Base-by-base conservation (phyloP, 2,113 vertebrate genomes). In the Pteruthius melanotis region DNA sequence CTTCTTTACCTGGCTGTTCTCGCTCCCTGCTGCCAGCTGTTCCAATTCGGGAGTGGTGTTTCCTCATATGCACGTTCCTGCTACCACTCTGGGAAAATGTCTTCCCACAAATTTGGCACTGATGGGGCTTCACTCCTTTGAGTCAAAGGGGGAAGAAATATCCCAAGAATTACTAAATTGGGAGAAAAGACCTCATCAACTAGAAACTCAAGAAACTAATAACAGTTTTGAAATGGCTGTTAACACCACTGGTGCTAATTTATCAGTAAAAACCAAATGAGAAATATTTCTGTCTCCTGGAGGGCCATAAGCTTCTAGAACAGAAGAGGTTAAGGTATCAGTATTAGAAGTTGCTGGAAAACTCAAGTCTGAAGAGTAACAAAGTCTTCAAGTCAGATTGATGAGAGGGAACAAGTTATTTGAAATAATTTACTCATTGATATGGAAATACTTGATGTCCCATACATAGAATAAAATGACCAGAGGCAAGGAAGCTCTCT, bases 71-170 rank as follows among this genome's bases (percentile, higher is more conserved):
- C 68, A 99, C 99, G 23, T 99, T 99, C 83, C 99, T 98, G 98
- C 99, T 99, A 78, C 99, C 99, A 37, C 99, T 99, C 97, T 99
- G 99, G 90, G 99, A 99, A 97, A 99, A 99, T 2, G 98, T 99
- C 98, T 99, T 99, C 52, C 99, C 99, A 95, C 99, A 99, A 93
- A 99, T 98, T 81, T 98, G 98, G 93, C 99, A 99, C 92, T 99
- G 98, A 93, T 99, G 99, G 39, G 99, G 99, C 97, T 99, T 99
- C 98, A 99, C 98, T 94, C 99, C 99, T 99, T 96, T n/a, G 89
- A 75, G 95, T n/a, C 84, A 63, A 72, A 90, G 24, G 17, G 42
- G 39, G 52, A 72, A 95, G 83, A 71, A 93, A 77, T 8, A 89
- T 40, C 21, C 56, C 71, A 71, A 14, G 65, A 93, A 81, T 92